Conservation (phyloP, 2,888 invertebrate genomes). For the Slavum lentiscoides region DNA sequence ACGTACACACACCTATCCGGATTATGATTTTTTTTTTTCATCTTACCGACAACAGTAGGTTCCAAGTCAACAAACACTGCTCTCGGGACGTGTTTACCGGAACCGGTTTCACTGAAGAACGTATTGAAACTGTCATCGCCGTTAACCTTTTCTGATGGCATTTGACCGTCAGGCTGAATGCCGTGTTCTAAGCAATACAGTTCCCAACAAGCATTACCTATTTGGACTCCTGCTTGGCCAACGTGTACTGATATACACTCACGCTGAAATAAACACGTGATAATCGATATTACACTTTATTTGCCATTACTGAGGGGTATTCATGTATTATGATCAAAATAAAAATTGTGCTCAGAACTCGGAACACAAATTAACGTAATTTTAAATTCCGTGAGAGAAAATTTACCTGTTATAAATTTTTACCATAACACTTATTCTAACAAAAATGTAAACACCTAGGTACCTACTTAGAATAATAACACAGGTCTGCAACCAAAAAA, state of each 20-base stretch:
- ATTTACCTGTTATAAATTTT: too few relatives aligned
- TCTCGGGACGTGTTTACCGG: constrained; percentile 93
- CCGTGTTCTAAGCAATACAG: constrained; percentile 85
- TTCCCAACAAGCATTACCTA: constrained; percentile 89
- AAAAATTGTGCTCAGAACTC: too few relatives aligned
- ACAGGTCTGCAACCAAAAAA: too few relatives aligned
- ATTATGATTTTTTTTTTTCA: constrained; percentile 55
- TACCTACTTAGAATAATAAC: too few relatives aligned
- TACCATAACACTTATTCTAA: too few relatives aligned
- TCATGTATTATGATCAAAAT: too few relatives aligned
- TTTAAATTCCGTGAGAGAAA: too few relatives aligned
- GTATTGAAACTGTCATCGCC: constrained; percentile 95
- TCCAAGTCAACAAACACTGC: constrained; percentile 95
- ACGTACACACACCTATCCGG: too few relatives aligned
- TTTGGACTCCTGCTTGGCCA: constrained; percentile 84
- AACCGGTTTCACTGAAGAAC: constrained; percentile 91
- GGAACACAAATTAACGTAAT: too few relatives aligned
- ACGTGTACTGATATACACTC: constrained; percentile 79
- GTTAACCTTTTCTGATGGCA: constrained; percentile 90
- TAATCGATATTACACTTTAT: too few relatives aligned
- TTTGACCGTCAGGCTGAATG: constrained; percentile 90
- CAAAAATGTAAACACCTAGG: too few relatives aligned
- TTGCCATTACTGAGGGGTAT: too few relatives aligned
- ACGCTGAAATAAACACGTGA: constrained; percentile 64
- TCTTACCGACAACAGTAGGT: constrained; percentile 83